Conservation (phyloP, 2,888 invertebrate genomes). For the Andrena marginata region DNA sequence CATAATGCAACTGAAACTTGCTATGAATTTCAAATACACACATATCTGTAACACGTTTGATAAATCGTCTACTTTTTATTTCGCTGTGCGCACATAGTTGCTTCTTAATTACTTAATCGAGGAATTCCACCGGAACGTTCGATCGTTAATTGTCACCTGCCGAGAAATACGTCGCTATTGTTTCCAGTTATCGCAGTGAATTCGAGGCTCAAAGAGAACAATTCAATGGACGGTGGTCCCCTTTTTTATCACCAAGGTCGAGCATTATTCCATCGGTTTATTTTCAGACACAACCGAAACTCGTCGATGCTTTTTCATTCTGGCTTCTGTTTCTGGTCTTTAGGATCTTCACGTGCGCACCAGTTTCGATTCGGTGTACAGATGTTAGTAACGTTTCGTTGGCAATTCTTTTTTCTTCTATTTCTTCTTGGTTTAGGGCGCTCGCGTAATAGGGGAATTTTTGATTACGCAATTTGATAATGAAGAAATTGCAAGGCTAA, state of each 20-base stretch:
- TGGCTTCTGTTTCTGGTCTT: conserved; percentile 5
- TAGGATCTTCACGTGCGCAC: background rate
- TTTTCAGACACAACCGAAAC: conserved; percentile 15
- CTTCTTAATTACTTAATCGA: background rate
- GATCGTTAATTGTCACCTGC: background rate
- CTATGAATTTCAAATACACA: background rate
- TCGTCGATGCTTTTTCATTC: background rate
- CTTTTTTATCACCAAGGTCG: conserved; percentile 33
- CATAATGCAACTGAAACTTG: background rate
- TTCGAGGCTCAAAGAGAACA: conserved; percentile 1
- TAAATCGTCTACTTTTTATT: background rate
- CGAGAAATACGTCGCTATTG: background rate
- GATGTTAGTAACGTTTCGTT: background rate
- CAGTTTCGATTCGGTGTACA: too few relatives aligned
- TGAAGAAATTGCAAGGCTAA: background rate
- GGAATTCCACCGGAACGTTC: background rate
- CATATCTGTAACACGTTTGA: background rate
- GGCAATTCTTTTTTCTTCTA: background rate
- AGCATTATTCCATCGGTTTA: conserved; percentile 29
- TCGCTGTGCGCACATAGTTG: background rate
- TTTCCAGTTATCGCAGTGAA: background rate
- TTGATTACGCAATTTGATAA: background rate
- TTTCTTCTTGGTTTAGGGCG: too few relatives aligned
- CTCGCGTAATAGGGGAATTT: background rate
- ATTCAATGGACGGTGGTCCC: conserved; percentile 3